Evolutionary conservation across 2,113 vertebrate genomes (phyloP).

Genomic region (Cisticola juncidis): DNA sequence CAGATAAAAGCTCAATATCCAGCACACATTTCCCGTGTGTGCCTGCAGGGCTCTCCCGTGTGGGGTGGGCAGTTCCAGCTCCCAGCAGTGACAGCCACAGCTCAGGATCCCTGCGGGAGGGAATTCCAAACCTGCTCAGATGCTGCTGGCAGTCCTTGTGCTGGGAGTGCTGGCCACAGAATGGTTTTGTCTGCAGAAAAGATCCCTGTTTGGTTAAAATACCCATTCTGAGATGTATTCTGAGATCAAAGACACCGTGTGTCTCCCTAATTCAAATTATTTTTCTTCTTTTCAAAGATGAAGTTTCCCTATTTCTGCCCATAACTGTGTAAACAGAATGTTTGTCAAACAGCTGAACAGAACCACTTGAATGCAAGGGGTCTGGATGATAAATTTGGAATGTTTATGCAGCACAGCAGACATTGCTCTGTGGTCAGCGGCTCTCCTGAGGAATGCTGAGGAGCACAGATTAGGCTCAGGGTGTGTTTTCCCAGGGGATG

Average conservation of each 20-base stretch:
- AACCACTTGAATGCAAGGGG: neutral
- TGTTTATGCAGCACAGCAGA: slow-evolving; percentile 49
- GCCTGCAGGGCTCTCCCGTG: neutral
- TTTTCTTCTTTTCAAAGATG: neutral
- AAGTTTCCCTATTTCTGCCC: neutral
- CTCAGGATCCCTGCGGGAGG: neutral
- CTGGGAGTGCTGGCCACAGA: neutral
- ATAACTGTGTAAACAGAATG: neutral
- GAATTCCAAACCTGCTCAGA: neutral
- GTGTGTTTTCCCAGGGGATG: slow-evolving; percentile 50
- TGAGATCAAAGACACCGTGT: neutral
- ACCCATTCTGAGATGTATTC: neutral
- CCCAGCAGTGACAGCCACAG: neutral
- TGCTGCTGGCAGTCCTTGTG: neutral
- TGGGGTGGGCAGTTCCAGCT: neutral
- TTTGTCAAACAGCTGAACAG: neutral
- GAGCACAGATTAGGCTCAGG: slow-evolving; percentile 43
- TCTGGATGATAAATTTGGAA: slow-evolving; percentile 47
- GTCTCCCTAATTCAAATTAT: neutral
- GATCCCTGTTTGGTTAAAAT: neutral
- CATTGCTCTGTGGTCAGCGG: slow-evolving; percentile 50
- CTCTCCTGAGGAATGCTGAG: slow-evolving; percentile 47
- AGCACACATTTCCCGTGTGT: neutral
- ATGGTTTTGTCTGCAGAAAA: neutral
- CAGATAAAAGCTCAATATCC: neutral